These are phyloP conservation scores for Clinocottus analis DNA, from an alignment of 2,113 vertebrate species.

Conservation along the genomic window DNA sequence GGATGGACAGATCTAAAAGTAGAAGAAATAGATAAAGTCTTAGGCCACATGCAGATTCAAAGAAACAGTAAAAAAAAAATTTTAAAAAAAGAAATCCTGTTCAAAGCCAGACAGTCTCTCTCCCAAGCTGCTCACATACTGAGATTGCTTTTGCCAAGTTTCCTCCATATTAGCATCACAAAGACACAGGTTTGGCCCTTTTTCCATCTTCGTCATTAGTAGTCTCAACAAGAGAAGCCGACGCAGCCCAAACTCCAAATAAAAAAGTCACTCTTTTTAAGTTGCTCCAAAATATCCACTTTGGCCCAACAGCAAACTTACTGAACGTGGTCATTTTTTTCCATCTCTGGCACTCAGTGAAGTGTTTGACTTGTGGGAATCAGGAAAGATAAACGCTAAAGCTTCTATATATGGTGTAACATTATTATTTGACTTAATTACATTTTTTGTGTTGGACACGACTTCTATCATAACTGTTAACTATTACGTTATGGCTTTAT, in stretches of 20 bases:
- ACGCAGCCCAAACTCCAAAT: slow-evolving; percentile 26
- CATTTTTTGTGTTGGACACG: not conserved
- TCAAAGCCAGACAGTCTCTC: slow-evolving; percentile 15
- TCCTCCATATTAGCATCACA: slow-evolving; percentile 77
- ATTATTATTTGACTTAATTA: not conserved
- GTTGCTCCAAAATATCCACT: slow-evolving; percentile 36
- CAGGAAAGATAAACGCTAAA: not conserved
- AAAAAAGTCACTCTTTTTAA: slow-evolving; percentile 36
- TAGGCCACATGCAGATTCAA: too few species aligned
- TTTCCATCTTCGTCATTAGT: slow-evolving; percentile 70
- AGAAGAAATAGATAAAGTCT: not conserved
- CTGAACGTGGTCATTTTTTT: not conserved
- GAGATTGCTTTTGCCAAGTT: slow-evolving; percentile 51
- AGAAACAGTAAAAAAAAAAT: not conserved
- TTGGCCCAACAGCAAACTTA: not conserved
- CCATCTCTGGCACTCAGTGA: not conserved
- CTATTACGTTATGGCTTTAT: not conserved
- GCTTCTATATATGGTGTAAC: not conserved
- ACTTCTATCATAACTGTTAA: not conserved
- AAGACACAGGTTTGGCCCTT: slow-evolving; percentile 55
- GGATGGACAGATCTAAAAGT: not conserved
- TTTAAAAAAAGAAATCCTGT: not conserved
- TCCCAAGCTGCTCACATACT: slow-evolving; percentile 39
- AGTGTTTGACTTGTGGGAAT: slow-evolving; percentile 7
- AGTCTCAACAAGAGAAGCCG: slow-evolving; percentile 65